Evolutionary conservation across 2,113 vertebrate species (phyloP), one percentile per base, ranked within the genome.

Genomic region (Thalassoma bifasciatum): DNA sequence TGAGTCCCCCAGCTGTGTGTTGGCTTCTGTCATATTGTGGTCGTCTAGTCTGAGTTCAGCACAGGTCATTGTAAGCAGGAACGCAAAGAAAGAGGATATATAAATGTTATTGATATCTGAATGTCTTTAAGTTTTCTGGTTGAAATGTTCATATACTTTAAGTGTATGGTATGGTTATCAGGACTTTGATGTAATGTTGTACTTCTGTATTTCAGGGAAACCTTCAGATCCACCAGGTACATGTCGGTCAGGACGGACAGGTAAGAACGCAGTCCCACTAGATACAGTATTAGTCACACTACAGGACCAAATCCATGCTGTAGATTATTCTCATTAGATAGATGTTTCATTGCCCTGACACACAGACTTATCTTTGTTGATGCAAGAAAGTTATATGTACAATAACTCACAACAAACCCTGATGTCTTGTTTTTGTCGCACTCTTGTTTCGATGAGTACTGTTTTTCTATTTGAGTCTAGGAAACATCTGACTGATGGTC

Each of bases 221-320:
- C 77, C 93, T 99, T 36, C 98, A 99, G 93, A 99, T 99, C 53
- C 98, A 99, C 88, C 97, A 99, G 73, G 96, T 98, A 9, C 96
- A 97, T 0, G 96, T 99, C 61, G 96, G 98, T 5, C 98, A 99
- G 74, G 98, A 99, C 1, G 98, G 98, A 52, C 98, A 99, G 97
- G 98, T 99, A 95, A 94, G 95, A 80, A 50, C 11, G 58, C 4
- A 21, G 37, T 72, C 30, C 30, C 30, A 30, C 3, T 6, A 30
- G 6, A 30, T 30, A 6, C 6, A 6, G 6, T 30, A 3, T 30
- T 30, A 30, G 30, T 30, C 6, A 30, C 30, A 4, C 30, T 30
- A 30, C 30, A 30, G 30, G 30, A 30, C 3, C 30, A 30, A 30
- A 30, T 30, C 30, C 30, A 30, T 30, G 30, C 30, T 30, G 30